Conservation (phyloP, 53 echinoderm and acorn worm species). For the Paelopatides confundens region DNA sequence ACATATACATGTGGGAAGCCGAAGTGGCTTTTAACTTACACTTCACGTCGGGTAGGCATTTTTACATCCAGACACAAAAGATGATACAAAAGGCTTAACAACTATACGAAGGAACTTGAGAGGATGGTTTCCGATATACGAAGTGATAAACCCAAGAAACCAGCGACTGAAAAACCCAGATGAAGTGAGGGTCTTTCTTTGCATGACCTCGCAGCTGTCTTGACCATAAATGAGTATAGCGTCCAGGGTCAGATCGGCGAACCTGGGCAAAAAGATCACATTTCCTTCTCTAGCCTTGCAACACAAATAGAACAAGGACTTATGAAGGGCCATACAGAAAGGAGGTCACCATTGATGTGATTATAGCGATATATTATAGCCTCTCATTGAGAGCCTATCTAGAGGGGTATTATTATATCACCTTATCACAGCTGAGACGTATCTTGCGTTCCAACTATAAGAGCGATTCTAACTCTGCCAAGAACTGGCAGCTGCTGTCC, state of each 20-base stretch:
- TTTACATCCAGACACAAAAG: no score
- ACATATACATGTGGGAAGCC: no score
- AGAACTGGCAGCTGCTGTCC: conserved; percentile 51
- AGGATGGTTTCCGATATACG: not conserved
- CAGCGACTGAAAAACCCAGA: no score
- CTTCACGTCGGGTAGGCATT: no score
- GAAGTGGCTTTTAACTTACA: no score
- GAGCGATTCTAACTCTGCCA: conserved; percentile 37
- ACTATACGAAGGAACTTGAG: not conserved
- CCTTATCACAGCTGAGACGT: conserved; percentile 26
- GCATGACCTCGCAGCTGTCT: not conserved
- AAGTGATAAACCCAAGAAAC: no score
- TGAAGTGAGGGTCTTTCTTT: no score
- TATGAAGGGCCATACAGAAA: conserved; percentile 28
- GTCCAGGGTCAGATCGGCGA: conserved; percentile 67
- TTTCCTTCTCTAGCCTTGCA: conserved; percentile 45
- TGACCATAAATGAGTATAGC: conserved; percentile 52
- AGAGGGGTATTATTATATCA: conserved; percentile 29
- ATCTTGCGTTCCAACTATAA: conserved; percentile 51
- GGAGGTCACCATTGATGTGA: conserved; percentile 50
- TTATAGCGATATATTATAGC: conserved; percentile 44
- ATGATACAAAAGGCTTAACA: no score
- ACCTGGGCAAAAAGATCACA: conserved; percentile 57
- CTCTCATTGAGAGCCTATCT: conserved; percentile 49
- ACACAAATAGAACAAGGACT: conserved; percentile 51